Conservation (phyloP, 2,797 vertebrate genomes). For the Chelonia mydas region DNA sequence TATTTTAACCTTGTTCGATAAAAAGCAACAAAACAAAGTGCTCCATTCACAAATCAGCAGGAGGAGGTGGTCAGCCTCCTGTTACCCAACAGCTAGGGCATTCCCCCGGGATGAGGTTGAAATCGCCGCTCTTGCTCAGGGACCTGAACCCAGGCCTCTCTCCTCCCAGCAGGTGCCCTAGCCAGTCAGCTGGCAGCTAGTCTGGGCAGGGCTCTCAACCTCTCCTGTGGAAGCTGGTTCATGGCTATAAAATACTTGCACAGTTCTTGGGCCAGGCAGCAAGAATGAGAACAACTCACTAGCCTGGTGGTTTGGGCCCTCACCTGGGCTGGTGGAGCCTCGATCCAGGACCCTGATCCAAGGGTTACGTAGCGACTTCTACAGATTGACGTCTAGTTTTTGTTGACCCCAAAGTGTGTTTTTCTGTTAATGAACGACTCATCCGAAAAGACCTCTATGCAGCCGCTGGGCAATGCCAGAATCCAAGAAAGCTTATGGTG, state of each 20-base stretch:
- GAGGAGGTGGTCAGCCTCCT: no score
- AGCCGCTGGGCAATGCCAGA: neutral
- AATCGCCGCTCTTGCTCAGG: neutral
- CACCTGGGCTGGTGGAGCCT: no score
- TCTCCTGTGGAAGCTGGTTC: neutral
- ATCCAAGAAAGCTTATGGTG: neutral
- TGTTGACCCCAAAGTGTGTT: neutral
- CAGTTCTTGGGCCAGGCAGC: no score
- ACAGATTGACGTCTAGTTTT: neutral
- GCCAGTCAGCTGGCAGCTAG: no score
- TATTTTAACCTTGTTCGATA: neutral
- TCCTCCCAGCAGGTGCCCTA: neutral
- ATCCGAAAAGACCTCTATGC: accelerated
- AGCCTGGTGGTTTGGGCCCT: neutral
- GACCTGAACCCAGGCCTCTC: neutral
- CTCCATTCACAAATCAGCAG: no score
- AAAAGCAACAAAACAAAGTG: no score
- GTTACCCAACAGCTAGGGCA: no score
- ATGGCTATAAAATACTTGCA: no score
- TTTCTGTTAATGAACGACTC: no score
- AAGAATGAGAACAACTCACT: neutral
- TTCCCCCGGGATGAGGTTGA: neutral
- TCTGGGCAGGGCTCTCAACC: neutral
- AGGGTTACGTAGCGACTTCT: neutral
- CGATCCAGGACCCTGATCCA: neutral